Base-by-base conservation (phyloP, 2,888 invertebrate genomes). In the Caenorhabditis sp. region DNA sequence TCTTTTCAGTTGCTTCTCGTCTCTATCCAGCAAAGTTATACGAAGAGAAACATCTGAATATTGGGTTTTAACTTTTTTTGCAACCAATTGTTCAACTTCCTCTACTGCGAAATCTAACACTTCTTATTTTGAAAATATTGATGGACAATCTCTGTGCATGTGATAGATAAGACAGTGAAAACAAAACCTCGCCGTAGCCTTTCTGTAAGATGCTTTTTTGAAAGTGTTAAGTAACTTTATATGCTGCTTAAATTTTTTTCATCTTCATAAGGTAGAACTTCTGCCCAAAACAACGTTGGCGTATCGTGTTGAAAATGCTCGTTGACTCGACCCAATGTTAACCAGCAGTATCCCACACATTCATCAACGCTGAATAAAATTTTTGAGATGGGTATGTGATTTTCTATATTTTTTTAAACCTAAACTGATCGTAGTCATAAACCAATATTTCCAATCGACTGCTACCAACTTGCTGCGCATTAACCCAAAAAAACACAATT, bases 91-190 rank as follows among this genome's bases (percentile, higher is more conserved):
- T n/a, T 51, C 35, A 35, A 85, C 85, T 77, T 78, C 85, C 85
- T 64, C 82, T 82, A 44, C 61, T 72, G n/a, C 82, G 56, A 50
- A 72, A 77, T 58, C 92, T 85, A 47, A 94, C 90, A 90, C 94
- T 94, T 47, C 93, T 92, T 8, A 94, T 94, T 85, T 94, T 94
- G 79, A 94, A 93, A 4, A 94, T 92, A 51, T 94, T 94, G 26
- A 94, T 93, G 0, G 94, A 94, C 55, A 94, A 92, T 86, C 94
- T 92, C 89, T 94, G 94, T 11, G 94, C 94, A 20, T 94, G 92
- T 1, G 93, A 93, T 68, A 94, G 92, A 90, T 94, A 94, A 1
- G 94, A 93, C 67, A 94, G 87, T 0, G 94, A 94, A 28, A 94
- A 93, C 92, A 94, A 93, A 44, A 94, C 90, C 84, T 94, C 94